phyloP scores from a whole-genome alignment of 2,797 vertebrate species.

The Potorous gilbertii region DNA sequence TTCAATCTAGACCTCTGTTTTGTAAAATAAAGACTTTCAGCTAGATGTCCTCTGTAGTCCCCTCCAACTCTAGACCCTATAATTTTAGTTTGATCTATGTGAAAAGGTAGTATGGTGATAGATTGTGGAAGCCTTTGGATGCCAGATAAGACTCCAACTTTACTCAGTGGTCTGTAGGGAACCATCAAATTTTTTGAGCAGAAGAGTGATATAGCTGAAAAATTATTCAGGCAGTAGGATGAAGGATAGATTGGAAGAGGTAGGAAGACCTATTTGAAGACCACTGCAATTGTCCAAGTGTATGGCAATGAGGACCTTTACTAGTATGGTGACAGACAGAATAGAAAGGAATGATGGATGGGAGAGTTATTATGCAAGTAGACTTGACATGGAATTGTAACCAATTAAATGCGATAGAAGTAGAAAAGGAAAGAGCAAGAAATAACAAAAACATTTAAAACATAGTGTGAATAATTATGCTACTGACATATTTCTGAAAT shows the following conservation, averaged over 20 bases:
- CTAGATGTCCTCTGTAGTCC: background rate
- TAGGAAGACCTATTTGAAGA: background rate
- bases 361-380: background rate
- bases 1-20: background rate
- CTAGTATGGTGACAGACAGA: background rate
- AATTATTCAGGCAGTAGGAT: background rate
- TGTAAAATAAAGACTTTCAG: background rate
- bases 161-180: background rate
- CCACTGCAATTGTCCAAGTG: background rate
- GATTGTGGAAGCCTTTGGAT: background rate
- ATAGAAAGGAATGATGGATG: background rate
- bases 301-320: background rate
- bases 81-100: no score
- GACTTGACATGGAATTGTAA: background rate
- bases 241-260: background rate
- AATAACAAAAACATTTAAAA: background rate
- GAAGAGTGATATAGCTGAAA: background rate
- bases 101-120: background rate
- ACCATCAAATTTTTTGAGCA: background rate
- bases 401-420: background rate
- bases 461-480: background rate
- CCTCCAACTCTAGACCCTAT: background rate
- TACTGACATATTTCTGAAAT: background rate
- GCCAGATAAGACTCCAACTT: background rate
- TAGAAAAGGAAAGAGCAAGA: background rate